phyloP scores from a whole-genome alignment of 2,113 vertebrate species.

The Rafetus swinhoei region DNA sequence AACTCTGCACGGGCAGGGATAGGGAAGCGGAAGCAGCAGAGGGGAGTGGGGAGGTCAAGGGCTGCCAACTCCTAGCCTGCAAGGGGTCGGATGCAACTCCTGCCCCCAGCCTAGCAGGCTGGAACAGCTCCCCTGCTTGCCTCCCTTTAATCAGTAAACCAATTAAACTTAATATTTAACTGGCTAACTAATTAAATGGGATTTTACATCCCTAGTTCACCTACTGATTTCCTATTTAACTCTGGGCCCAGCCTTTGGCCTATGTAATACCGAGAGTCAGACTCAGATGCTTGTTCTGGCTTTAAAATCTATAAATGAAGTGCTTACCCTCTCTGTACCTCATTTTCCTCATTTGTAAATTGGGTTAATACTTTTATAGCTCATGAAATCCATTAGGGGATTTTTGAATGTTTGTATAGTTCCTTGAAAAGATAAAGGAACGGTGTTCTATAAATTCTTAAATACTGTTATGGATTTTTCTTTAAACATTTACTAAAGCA shows the following conservation, averaged over 20 bases:
- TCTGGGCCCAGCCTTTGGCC: neutral
- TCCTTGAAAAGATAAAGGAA: neutral
- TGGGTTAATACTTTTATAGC: neutral
- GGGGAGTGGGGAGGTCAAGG: too few relatives aligned
- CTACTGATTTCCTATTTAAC: constrained; percentile 9
- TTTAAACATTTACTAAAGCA: constrained; percentile 18
- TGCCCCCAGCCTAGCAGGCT: too few relatives aligned
- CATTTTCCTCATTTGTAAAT: neutral
- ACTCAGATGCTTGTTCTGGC: neutral
- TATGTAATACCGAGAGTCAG: neutral
- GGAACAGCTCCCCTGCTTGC: too few relatives aligned
- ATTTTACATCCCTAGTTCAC: neutral
- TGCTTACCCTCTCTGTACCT: neutral
- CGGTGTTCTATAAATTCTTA: neutral
- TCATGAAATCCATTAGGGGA: neutral
- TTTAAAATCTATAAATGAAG: neutral
- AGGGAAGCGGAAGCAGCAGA: too few relatives aligned
- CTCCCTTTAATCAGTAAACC: too few relatives aligned
- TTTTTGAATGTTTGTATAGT: neutral
- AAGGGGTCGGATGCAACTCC: too few relatives aligned
- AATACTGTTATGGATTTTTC: neutral
- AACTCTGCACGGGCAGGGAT: too few relatives aligned
- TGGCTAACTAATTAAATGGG: too few relatives aligned
- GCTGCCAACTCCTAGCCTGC: too few relatives aligned
- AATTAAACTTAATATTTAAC: too few relatives aligned